phyloP scores from a whole-genome alignment of 2,113 vertebrate species.

The Alaudala cheleensis region DNA sequence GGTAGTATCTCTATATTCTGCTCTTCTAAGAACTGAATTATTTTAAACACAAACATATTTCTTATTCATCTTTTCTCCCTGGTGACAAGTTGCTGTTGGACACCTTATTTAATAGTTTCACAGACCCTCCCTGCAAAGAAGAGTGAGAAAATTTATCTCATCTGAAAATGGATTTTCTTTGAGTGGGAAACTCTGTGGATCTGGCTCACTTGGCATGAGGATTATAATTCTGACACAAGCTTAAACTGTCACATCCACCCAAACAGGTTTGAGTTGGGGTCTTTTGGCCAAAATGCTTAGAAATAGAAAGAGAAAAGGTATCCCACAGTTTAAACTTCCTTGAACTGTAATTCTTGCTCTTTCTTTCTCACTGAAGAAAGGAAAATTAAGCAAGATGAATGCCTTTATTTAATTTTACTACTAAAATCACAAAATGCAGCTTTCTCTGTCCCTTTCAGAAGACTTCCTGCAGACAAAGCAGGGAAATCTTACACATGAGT shows the following conservation, averaged over 20 bases:
- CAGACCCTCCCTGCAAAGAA: not conserved
- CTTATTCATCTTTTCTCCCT: conserved; percentile 2
- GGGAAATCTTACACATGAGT: not conserved
- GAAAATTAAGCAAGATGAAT: not conserved
- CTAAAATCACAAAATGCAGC: not conserved
- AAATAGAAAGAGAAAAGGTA: not conserved
- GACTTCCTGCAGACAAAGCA: not conserved
- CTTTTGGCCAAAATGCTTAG: not conserved
- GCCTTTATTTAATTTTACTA: not conserved
- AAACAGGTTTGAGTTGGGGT: not conserved
- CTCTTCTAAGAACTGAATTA: not conserved
- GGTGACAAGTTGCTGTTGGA: not conserved
- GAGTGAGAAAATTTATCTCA: not conserved
- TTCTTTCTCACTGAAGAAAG: not conserved
- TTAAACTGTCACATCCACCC: not conserved
- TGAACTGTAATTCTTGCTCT: not conserved
- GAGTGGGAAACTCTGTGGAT: conserved; percentile 1
- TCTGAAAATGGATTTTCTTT: not conserved
- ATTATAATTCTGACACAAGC: not conserved
- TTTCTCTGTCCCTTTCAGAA: not conserved
- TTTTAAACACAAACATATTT: not conserved
- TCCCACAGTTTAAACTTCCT: not conserved
- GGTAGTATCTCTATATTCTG: not conserved
- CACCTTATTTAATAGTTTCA: conserved; percentile 1
- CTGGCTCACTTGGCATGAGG: not conserved